Evolutionary conservation across 2,113 vertebrate species (phyloP).

Genomic region (Craseonycteris thonglongyai): DNA sequence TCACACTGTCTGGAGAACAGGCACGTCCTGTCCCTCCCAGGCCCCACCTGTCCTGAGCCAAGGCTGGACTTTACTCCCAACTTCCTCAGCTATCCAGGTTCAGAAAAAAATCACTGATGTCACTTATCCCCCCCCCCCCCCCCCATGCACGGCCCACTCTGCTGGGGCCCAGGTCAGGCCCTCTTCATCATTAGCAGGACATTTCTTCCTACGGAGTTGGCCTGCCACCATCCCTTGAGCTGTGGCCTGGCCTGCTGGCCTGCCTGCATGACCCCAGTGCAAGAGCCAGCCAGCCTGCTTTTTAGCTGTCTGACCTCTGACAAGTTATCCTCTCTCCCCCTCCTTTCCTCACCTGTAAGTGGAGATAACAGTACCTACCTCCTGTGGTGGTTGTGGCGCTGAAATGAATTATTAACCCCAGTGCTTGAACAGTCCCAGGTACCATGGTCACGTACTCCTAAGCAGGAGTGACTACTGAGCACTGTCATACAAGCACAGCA

Average conservation of each 20-base stretch:
- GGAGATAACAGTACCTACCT: background rate
- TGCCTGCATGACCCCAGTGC: background rate
- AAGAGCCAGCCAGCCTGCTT: background rate
- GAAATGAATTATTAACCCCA: background rate
- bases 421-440: background rate
- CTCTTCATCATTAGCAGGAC: background rate
- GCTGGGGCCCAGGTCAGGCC: background rate
- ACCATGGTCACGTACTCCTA: background rate
- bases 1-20: background rate
- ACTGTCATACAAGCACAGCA: too few relatives aligned
- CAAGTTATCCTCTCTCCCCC: background rate
- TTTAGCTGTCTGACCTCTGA: background rate
- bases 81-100: background rate
- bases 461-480: background rate
- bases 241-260: accelerated
- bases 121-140: background rate
- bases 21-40: background rate
- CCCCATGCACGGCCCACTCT: background rate
- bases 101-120: background rate
- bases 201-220: background rate
- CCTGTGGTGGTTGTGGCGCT: background rate
- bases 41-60: constrained; percentile 27
- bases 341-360: background rate
- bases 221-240: background rate
- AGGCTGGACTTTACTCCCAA: constrained; percentile 49